A percentile compares a stretch with the other conserved stretches of the same genome.
Conservation (phyloP, 2,888 invertebrate genomes). For the Acanthosepion esculentum region DNA sequence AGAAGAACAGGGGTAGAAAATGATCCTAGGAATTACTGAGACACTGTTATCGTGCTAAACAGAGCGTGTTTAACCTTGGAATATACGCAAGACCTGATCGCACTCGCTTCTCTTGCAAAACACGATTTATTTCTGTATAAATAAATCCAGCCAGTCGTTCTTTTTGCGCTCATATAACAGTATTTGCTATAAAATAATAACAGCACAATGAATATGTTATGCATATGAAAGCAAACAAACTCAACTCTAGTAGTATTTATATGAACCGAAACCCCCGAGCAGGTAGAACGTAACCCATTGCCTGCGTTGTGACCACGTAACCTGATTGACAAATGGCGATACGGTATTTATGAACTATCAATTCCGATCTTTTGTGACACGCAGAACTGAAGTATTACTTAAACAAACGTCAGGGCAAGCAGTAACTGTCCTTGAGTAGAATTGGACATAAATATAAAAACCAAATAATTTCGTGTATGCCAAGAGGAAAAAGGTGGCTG, state of each 20-base stretch:
- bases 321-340: slow-evolving; percentile 2
- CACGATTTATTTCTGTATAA: not conserved
- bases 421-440: not conserved
- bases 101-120: not conserved
- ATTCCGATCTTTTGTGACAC: not conserved
- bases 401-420: not conserved
- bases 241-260: not conserved
- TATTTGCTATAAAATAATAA: not conserved
- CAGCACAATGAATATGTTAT: not conserved
- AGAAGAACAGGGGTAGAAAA: not conserved
- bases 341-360: not conserved
- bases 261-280: not conserved
- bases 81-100: not conserved
- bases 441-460: not conserved
- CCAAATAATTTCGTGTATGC: slow-evolving; percentile 2
- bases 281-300: not conserved
- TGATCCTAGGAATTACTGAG: not conserved
- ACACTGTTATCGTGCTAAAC: not conserved
- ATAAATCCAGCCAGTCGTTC: not conserved
- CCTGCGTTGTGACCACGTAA: not conserved
- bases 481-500: slow-evolving; percentile 8
- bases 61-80: not conserved
- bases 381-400: not conserved
- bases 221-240: not conserved
- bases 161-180: not conserved